Evolutionary conservation across 37 sponge, comb jelly and placozoan genomes (phyloP).

Genomic region (Bolinopsis microptera): DNA sequence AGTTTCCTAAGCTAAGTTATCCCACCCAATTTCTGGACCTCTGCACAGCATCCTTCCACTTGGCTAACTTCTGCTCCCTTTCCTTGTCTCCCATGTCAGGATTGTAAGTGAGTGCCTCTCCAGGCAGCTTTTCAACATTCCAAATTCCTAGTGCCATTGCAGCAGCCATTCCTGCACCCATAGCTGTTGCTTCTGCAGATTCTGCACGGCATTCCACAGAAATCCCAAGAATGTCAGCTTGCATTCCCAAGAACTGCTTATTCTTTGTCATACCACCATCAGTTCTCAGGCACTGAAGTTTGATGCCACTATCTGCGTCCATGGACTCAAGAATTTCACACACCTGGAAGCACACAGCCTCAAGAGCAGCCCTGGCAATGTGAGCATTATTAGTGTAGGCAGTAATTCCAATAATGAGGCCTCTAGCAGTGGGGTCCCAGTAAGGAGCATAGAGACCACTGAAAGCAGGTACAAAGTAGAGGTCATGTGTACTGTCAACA

Average conservation of each 20-base stretch:
- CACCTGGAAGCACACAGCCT: conserved; percentile 87
- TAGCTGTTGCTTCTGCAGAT: conserved; percentile 85
- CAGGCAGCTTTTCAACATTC: conserved; percentile 6
- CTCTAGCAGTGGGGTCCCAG: conserved; percentile 95
- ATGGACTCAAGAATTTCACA: conserved; percentile 84
- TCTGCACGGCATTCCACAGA: conserved; percentile 78
- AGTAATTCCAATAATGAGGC: conserved; percentile 92
- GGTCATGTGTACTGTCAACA: conserved; percentile 79
- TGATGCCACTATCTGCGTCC: conserved; percentile 82
- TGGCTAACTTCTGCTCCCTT: conserved; percentile 69
- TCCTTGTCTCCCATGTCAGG: conserved; percentile 40
- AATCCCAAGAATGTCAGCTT: conserved; percentile 86
- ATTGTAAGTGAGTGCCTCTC: neutral
- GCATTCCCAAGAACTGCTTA: conserved; percentile 77
- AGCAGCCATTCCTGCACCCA: conserved; percentile 93
- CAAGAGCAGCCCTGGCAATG: conserved; percentile 86
- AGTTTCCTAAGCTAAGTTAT: no score
- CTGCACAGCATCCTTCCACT: conserved; percentile 92
- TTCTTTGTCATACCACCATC: conserved; percentile 95
- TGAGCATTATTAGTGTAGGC: conserved; percentile 81
- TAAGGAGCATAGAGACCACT: conserved; percentile 95
- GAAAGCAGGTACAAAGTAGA: conserved; percentile 99
- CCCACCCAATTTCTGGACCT: conserved; percentile 74
- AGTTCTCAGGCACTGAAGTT: conserved; percentile 73
- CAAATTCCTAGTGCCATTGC: conserved; percentile 79